Evolutionary conservation across 1,140 invertebrate genomes (phyloP), one percentile per base, ranked within the genome.

Genomic region (Ips nitidus): DNA sequence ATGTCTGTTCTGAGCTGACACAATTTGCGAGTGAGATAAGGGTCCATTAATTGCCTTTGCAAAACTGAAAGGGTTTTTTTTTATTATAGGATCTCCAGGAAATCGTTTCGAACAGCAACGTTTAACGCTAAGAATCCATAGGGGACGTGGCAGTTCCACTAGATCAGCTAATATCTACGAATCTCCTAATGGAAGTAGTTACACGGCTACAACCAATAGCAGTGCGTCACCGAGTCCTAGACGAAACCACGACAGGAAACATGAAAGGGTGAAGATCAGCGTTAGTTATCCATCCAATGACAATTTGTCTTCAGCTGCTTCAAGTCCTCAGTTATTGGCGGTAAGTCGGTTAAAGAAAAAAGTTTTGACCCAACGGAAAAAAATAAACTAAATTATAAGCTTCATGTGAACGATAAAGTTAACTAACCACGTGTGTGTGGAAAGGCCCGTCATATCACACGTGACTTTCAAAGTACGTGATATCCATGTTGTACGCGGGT

Each of bases 101-200:
- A 89, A 84, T 78, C 83, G 91, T 52, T 91, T 93, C 75, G 89
- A 95, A 73, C 93, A 96, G 77, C 92, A 95, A 79, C 88, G 93
- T 50, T 83, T 98, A 41, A 97, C 95, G 0, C 81, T 98, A 69
- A 87, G 96, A 65, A 97, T 98, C 74, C 96, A 98, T 80, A 84
- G 95, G 4, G 94, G 94, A 2, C 83, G 87, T 6, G 86, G 86
- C 63, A 88, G 79, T 71, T 86, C 81, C 75, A 85, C 72, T 75
- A 83, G 75, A 79, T 81, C 82, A 3, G 82, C 84, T 52, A 47
- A 47, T n/a, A 4, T 47, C 77, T 56, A 80, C 59, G 85, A 84
- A 1, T 86, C 85, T 2, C 85, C 85, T 1, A 79, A 86, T 8
- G 89, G 87, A 70, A 88, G 77, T 36, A 85, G 84, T 55, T 84